A percentile compares a stretch with the other conserved stretches of the same genome.
phyloP scores from a whole-genome alignment of 37 sponge, comb jelly and placozoan genomes.

The Halisarca cf. caerulea region DNA sequence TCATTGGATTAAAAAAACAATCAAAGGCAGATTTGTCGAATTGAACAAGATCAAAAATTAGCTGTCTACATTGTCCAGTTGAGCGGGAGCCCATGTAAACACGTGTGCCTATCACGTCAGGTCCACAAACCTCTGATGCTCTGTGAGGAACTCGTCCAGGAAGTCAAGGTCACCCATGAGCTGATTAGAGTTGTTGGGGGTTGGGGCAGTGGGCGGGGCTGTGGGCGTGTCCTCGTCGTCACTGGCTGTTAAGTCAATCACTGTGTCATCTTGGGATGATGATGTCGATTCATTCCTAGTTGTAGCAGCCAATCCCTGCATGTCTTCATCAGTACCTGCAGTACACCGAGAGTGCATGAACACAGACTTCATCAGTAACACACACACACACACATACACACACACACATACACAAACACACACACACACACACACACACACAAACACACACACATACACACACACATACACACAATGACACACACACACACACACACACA shows the following conservation, averaged over 20 bases:
- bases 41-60: no score
- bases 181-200: background rate
- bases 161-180: background rate
- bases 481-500: no score
- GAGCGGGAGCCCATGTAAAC: no score
- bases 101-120: background rate
- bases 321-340: background rate
- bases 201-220: background rate
- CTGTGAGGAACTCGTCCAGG: no score
- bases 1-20: no score
- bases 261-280: background rate
- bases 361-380: background rate
- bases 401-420: background rate
- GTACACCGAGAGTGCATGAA: background rate
- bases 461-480: no score
- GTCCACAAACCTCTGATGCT: background rate
- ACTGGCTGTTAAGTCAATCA: conserved; percentile 57
- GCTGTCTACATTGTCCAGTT: no score
- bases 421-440: no score
- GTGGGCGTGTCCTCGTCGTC: conserved; percentile 44
- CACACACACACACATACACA: background rate
- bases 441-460: no score
- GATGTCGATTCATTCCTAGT: background rate
- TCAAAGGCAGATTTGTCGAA: no score
- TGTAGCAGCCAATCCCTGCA: background rate